These are phyloP conservation scores for Hystrix brachyura DNA, from an alignment of 2,113 vertebrate genomes.

Conservation along the genomic window DNA sequence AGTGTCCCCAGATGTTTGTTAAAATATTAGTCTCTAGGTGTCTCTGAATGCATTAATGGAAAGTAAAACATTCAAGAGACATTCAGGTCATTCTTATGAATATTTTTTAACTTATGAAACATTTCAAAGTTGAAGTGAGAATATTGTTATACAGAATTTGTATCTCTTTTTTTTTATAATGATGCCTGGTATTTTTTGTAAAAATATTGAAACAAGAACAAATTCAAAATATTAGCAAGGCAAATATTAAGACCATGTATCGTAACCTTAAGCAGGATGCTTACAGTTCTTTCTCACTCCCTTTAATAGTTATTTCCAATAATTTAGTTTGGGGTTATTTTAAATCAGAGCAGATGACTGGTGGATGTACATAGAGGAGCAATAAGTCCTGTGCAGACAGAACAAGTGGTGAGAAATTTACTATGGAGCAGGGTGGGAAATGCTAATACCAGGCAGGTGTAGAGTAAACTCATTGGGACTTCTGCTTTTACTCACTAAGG, in stretches of 20 bases:
- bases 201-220: conserved; percentile 14
- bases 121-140: conserved; percentile 20
- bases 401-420: background rate
- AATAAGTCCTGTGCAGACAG: background rate
- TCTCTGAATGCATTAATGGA: background rate
- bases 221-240: background rate
- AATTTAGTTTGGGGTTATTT: background rate
- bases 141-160: background rate
- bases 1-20: background rate
- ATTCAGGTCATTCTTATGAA: background rate
- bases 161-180: conserved; percentile 41
- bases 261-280: background rate
- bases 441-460: background rate
- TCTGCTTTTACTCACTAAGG: background rate
- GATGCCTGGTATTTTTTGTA: background rate
- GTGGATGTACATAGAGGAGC: background rate
- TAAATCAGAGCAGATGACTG: background rate
- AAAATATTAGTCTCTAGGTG: background rate
- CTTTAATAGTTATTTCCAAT: background rate
- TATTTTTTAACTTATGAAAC: background rate
- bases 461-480: conserved; percentile 5
- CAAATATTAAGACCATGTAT: background rate
- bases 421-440: background rate
- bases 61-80: background rate
- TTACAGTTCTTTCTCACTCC: background rate